These are phyloP conservation scores for Uromys caudimaculatus DNA, from an alignment of 2,797 vertebrate species.

Conservation along the genomic window DNA sequence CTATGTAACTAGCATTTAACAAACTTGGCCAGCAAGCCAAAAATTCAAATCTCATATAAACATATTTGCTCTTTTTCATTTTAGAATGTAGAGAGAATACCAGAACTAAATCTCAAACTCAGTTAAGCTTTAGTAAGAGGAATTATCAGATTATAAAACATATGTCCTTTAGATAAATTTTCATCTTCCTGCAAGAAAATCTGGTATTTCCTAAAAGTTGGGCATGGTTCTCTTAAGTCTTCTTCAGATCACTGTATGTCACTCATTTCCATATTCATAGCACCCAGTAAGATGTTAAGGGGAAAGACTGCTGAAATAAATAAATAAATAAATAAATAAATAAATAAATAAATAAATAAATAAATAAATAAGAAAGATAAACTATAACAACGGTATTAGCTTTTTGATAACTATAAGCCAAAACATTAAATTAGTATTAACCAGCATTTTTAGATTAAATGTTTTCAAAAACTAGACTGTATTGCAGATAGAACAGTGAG, in stretches of 20 bases:
- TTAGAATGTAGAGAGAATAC: background rate
- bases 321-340: too few species aligned
- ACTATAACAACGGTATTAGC: background rate
- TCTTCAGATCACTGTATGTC: background rate
- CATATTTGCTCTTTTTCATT: background rate
- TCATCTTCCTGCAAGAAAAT: background rate
- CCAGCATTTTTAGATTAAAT: background rate
- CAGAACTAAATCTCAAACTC: background rate
- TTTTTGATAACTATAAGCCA: background rate
- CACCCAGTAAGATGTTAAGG: background rate
- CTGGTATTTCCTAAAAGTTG: background rate
- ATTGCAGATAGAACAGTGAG: background rate
- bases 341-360: too few species aligned
- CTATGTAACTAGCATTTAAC: constrained; percentile 15
- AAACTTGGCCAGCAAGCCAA: constrained; percentile 18
- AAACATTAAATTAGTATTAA: background rate
- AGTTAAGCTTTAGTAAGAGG: background rate
- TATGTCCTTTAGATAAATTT: background rate
- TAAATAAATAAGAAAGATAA: background rate
- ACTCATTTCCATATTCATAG: background rate
- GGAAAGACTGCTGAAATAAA: background rate
- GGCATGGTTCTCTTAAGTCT: background rate
- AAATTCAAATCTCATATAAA: constrained; percentile 1
- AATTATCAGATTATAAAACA: background rate
- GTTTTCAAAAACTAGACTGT: background rate